Conservation (phyloP, 2,113 vertebrate genomes). For the Cyprichromis sp. region DNA sequence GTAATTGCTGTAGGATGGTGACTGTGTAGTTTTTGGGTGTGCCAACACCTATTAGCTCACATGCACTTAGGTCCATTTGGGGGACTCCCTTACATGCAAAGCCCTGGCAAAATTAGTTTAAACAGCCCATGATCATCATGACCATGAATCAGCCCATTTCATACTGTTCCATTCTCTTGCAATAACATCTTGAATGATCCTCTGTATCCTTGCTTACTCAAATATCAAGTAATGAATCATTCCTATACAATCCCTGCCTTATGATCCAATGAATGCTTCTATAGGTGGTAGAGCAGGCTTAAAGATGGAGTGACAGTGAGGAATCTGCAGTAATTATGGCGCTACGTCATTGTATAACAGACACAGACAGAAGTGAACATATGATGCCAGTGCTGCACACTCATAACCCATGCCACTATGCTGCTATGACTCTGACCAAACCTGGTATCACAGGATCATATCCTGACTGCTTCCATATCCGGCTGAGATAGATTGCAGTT, state of each 20-base stretch:
- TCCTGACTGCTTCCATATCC: not conserved
- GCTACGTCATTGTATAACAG: not conserved
- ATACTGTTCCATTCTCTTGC: not conserved
- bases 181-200: not conserved
- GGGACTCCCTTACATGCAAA: not conserved
- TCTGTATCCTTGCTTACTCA: not conserved
- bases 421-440: not conserved
- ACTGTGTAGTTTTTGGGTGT: not conserved
- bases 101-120: not conserved
- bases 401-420: not conserved
- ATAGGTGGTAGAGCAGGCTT: not conserved
- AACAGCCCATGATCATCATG: not conserved
- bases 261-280: not conserved
- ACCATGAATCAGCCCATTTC: not conserved
- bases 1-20: not conserved
- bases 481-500: not conserved
- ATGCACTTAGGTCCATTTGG: not conserved
- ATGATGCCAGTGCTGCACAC: not conserved
- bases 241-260: not conserved
- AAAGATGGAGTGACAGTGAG: not conserved
- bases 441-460: slow-evolving; percentile 19
- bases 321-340: not conserved
- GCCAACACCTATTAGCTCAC: not conserved
- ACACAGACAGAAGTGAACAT: not conserved
- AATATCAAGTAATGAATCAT: not conserved